Evolutionary conservation across 30 jellyfish, hydroid and myxozoan genomes (phyloP).

Genomic region (Aurelia coerulea): DNA sequence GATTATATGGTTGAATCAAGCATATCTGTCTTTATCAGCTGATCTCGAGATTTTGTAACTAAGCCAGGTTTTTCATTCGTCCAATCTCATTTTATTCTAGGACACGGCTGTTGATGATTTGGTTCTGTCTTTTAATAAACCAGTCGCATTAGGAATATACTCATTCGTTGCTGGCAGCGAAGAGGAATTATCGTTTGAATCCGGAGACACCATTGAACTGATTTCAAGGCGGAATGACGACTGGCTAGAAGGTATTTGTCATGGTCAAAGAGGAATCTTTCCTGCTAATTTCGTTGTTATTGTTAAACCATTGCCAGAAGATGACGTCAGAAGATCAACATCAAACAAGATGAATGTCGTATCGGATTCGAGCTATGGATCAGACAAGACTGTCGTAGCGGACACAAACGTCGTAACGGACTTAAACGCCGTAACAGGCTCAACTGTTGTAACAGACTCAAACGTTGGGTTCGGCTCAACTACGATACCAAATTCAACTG

Average conservation of each 20-base stretch:
- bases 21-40: too few species aligned
- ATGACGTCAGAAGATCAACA: neutral
- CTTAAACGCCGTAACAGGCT: neutral
- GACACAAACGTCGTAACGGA: neutral
- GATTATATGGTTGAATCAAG: too few species aligned
- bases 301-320: constrained; percentile 22
- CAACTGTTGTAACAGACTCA: neutral
- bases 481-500: neutral
- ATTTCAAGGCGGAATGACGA: constrained; percentile 19
- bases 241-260: constrained; percentile 34
- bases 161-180: constrained; percentile 66
- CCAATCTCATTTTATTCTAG: constrained; percentile 1
- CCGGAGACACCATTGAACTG: constrained; percentile 68
- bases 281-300: constrained; percentile 61
- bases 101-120: constrained; percentile 10
- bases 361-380: neutral
- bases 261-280: constrained; percentile 46
- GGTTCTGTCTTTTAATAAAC: constrained; percentile 10
- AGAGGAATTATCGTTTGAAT: constrained; percentile 34
- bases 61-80: too few species aligned
- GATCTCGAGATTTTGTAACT: too few species aligned
- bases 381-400: neutral
- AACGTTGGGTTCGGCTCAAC: neutral
- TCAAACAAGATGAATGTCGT: neutral
- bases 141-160: constrained; percentile 56